phyloP scores from a whole-genome alignment of 2,113 vertebrate genomes.

The Galemys pyrenaicus region DNA sequence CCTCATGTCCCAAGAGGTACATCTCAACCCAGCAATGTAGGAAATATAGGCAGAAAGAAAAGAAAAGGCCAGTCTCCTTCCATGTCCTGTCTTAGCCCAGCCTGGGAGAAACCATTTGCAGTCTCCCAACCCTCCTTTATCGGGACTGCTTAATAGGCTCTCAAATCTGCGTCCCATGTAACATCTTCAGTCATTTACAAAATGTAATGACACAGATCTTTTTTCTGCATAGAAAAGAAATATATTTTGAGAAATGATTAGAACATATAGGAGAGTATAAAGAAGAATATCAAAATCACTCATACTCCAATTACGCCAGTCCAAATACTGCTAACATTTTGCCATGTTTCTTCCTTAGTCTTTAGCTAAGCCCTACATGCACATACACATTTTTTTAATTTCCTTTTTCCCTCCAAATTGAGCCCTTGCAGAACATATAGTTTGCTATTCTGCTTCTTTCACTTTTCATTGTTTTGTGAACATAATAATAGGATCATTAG shows the following conservation, averaged over 20 bases:
- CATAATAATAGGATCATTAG: background rate
- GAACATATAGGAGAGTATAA: background rate
- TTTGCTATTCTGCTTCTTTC: background rate
- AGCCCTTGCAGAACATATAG: background rate
- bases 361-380: constrained; percentile 3
- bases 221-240: background rate
- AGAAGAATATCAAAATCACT: background rate
- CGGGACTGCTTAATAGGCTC: background rate
- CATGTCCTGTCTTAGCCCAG: accelerated
- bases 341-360: background rate
- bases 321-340: background rate
- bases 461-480: background rate
- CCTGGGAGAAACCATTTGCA: background rate
- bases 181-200: background rate
- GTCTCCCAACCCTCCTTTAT: background rate
- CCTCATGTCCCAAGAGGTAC: background rate
- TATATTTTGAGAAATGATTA: background rate
- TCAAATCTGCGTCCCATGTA: background rate
- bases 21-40: background rate
- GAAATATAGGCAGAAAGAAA: background rate
- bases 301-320: no score
- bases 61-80: background rate
- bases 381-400: background rate
- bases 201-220: background rate
- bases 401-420: background rate